phyloP scores from a whole-genome alignment of 2,113 vertebrate species.

The Larimichthys crocea region DNA sequence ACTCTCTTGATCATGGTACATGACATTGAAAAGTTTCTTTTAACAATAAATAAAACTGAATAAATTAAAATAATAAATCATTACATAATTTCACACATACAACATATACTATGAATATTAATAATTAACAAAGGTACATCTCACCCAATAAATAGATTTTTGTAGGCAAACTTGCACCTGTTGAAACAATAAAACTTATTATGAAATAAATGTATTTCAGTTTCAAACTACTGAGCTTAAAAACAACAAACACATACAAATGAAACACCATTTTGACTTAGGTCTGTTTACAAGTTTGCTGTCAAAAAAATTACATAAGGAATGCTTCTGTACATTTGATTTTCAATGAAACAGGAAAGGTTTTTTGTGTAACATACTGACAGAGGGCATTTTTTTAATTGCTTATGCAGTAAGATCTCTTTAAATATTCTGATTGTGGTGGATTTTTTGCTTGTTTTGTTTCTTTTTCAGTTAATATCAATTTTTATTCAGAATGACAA shows the following conservation, averaged over 20 bases:
- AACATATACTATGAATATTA: not conserved
- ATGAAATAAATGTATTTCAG: not conserved
- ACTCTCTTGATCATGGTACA: not conserved
- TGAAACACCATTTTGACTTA: constrained; percentile 36
- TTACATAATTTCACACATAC: not conserved
- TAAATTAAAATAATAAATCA: not conserved
- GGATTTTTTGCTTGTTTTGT: not conserved
- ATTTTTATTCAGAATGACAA: not conserved
- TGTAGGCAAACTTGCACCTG: not conserved
- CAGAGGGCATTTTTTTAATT: not conserved
- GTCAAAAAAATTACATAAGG: constrained; percentile 75
- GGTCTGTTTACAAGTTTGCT: constrained; percentile 64
- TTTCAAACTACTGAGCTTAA: constrained; percentile 12
- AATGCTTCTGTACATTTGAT: constrained; percentile 81
- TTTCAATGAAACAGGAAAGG: constrained; percentile 68
- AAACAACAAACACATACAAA: constrained; percentile 38
- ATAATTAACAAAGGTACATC: not conserved
- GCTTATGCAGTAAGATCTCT: not conserved
- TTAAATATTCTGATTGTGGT: not conserved
- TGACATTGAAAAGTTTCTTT: not conserved
- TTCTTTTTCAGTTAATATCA: not conserved
- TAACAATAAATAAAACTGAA: not conserved
- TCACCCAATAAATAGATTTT: not conserved
- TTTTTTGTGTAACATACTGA: constrained; percentile 32
- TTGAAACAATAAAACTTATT: not conserved